A percentile compares a stretch with the other conserved stretches of the same genome.
These are phyloP conservation scores for Gastrophryne carolinensis DNA, from an alignment of 2,797 vertebrate genomes.

Conservation along the genomic window DNA sequence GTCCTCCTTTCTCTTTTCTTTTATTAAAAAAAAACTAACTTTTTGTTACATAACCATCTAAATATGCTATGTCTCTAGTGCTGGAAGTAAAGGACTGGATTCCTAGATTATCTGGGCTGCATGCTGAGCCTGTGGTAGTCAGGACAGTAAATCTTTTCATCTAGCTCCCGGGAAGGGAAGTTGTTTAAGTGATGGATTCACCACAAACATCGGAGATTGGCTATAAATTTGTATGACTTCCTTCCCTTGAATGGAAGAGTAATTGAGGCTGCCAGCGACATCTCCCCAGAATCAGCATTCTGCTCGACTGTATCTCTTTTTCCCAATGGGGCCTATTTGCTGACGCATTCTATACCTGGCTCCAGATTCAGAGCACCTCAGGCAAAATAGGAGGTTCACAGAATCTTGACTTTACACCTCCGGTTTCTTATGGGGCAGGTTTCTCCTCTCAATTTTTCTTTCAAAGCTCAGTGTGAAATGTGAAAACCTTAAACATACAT, in stretches of 20 bases:
- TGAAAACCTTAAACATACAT: too few relatives aligned
- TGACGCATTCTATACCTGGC: slow-evolving; percentile 13
- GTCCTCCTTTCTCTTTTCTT: too few relatives aligned
- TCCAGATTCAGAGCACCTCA: neutral
- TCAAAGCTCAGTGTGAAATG: too few relatives aligned
- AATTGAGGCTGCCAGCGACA: slow-evolving; percentile 52
- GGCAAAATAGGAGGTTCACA: too few relatives aligned
- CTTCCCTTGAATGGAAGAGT: slow-evolving; percentile 48
- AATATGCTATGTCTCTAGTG: too few relatives aligned
- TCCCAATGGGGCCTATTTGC: neutral
- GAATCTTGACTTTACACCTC: too few relatives aligned
- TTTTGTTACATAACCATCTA: too few relatives aligned
- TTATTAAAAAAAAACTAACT: too few relatives aligned
- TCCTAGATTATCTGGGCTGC: neutral
- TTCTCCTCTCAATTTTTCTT: too few relatives aligned
- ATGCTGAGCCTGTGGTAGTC: neutral
- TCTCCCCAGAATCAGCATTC: neutral
- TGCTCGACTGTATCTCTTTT: neutral
- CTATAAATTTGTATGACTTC: slow-evolving; percentile 55
- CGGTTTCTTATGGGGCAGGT: neutral
- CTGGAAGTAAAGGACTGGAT: too few relatives aligned
- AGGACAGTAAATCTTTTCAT: slow-evolving; percentile 33
- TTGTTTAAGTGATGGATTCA: slow-evolving; percentile 35
- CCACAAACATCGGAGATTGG: slow-evolving; percentile 32
- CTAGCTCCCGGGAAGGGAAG: slow-evolving; percentile 50